These are phyloP conservation scores for Macrostomum cliftonense DNA, from an alignment of 2,888 invertebrate genomes.

Conservation along the genomic window DNA sequence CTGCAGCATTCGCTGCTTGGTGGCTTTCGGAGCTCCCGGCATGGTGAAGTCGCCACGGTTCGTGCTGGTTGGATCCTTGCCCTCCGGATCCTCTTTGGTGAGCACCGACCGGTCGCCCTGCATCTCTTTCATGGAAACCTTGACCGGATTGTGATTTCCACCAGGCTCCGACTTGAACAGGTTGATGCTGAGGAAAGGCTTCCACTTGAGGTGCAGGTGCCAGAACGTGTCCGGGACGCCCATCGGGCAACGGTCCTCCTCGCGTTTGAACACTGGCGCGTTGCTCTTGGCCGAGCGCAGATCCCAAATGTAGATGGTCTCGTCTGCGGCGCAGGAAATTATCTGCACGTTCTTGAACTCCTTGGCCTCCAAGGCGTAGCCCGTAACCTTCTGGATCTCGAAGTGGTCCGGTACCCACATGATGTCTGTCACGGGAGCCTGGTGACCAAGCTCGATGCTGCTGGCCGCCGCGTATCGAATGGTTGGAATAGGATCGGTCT, in stretches of 20 bases:
- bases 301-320: conserved; percentile 22
- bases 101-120: conserved; percentile 9
- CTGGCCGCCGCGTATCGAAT: conserved; percentile 36
- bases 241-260: conserved; percentile 14
- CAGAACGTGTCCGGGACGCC: conserved; percentile 33
- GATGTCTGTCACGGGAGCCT: conserved; percentile 31
- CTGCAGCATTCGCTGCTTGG: conserved; percentile 23
- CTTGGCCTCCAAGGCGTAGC: neutral
- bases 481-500: neutral
- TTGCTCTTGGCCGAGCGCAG: conserved; percentile 6
- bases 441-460: conserved; percentile 35
- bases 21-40: conserved; percentile 26
- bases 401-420: conserved; percentile 37
- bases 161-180: conserved; percentile 34
- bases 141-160: conserved; percentile 33
- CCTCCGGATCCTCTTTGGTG: conserved; percentile 9
- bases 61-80: conserved; percentile 16
- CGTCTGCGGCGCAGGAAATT: conserved; percentile 33
- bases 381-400: conserved; percentile 22
- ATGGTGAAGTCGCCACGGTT: conserved; percentile 18
- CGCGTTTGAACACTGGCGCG: neutral
- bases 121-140: conserved; percentile 23
- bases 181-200: conserved; percentile 23
- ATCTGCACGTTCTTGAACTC: conserved; percentile 18
- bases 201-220: conserved; percentile 35